phyloP scores from a whole-genome alignment of 2,797 vertebrate species.

The Florisuga fusca region DNA sequence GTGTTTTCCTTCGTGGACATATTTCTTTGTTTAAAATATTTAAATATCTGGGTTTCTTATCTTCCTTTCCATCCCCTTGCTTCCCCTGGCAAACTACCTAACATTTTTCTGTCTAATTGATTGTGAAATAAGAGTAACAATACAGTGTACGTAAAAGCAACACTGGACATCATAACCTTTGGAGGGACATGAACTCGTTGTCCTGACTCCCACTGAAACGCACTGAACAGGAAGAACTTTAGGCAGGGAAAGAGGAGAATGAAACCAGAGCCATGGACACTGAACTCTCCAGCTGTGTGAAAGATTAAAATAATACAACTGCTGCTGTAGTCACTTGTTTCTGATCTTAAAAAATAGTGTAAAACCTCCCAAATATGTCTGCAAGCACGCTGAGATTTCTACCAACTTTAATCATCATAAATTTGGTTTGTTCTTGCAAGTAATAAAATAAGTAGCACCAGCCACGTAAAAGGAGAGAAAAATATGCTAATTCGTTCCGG shows the following conservation, averaged over 20 bases:
- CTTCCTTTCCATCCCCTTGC: not conserved
- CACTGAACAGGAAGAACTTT: constrained; percentile 41
- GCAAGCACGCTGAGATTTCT: not conserved
- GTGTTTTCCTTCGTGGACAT: not conserved
- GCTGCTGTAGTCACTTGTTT: not conserved
- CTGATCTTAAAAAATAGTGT: not conserved
- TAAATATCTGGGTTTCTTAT: not conserved
- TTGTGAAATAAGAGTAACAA: constrained; percentile 54
- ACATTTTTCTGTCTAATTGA: constrained; percentile 43
- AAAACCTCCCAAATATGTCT: not conserved
- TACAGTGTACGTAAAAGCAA: constrained; percentile 17
- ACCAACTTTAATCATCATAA: not conserved
- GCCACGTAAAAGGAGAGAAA: not conserved
- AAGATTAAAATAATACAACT: constrained; percentile 1
- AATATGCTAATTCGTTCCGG: constrained; percentile 19
- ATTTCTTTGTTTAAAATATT: not conserved
- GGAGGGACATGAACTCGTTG: constrained; percentile 6
- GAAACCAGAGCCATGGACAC: not conserved
- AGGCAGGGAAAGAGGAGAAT: not conserved
- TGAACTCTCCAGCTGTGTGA: constrained; percentile 27
- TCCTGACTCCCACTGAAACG: not conserved
- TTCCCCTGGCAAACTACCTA: constrained; percentile 26
- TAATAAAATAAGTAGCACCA: constrained; percentile 41
- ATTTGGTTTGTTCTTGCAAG: not conserved
- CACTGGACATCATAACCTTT: constrained; percentile 27